A percentile compares a stretch with the other conserved stretches of the same genome.
Evolutionary conservation across 1,140 invertebrate species (phyloP).

Genomic region (Drosophila kepulauana): DNA sequence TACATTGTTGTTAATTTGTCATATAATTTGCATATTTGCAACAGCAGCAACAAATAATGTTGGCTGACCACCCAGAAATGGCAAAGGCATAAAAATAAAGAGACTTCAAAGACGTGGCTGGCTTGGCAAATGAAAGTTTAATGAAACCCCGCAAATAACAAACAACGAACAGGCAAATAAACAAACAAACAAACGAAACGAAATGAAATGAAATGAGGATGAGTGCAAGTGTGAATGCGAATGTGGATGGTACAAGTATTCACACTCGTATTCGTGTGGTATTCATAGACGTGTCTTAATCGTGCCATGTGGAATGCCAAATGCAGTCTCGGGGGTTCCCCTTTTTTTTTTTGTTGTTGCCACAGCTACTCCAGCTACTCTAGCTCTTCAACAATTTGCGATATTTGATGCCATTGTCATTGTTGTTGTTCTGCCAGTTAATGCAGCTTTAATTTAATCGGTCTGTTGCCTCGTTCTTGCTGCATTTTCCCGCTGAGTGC

Average conservation of each 20-base stretch:
- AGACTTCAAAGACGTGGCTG: constrained; percentile 49
- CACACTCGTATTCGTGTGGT: constrained; percentile 2
- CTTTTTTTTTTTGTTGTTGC: not conserved
- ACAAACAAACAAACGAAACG: constrained; percentile 19
- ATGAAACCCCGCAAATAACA: constrained; percentile 70
- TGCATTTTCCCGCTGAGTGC: constrained; percentile 58
- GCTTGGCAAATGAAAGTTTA: constrained; percentile 57
- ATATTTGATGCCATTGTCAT: constrained; percentile 64
- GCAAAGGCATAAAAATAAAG: constrained; percentile 34
- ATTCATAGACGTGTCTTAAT: constrained; percentile 68
- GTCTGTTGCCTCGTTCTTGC: constrained; percentile 66
- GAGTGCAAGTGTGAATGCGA: constrained; percentile 23
- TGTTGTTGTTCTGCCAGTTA: constrained; percentile 51
- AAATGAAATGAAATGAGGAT: constrained; percentile 17
- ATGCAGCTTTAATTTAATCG: constrained; percentile 78
- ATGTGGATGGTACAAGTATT: constrained; percentile 1
- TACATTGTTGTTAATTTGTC: not conserved
- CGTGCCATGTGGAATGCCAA: constrained; percentile 56
- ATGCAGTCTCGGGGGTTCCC: not conserved
- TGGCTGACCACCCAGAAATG: constrained; percentile 7
- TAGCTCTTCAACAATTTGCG: constrained; percentile 8
- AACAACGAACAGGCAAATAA: constrained; percentile 29
- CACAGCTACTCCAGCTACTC: too few relatives aligned
- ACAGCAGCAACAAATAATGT: not conserved
- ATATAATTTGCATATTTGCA: constrained; percentile 7